phyloP scores from a whole-genome alignment of 2,797 vertebrate species.

The Harpagifer antarcticus region DNA sequence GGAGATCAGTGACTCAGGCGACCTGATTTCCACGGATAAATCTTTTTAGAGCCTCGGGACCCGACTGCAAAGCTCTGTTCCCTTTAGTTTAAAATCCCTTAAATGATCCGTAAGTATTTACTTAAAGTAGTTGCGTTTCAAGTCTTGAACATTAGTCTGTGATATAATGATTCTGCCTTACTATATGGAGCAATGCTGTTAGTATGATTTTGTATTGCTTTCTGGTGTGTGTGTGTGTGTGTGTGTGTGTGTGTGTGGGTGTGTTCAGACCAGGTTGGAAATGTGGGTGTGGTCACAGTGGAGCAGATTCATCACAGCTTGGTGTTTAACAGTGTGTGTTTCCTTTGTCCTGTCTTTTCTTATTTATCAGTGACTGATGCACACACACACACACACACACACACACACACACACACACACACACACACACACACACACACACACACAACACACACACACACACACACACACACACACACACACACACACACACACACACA shows the following conservation, averaged over 20 bases:
- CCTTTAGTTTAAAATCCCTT: no score
- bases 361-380: slow-evolving; percentile 45
- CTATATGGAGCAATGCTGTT: background rate
- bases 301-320: slow-evolving; percentile 76
- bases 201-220: slow-evolving; percentile 10
- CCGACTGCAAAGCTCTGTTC: no score
- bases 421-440: background rate
- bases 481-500: no score
- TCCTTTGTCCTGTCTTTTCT: slow-evolving; percentile 72
- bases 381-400: slow-evolving; percentile 35
- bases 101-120: no score
- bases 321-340: slow-evolving; percentile 62
- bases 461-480: no score
- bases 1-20: no score
- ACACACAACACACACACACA: no score
- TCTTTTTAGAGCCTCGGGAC: no score
- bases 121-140: no score
- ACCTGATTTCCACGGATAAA: no score
- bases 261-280: slow-evolving; percentile 72
- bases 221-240: slow-evolving; percentile 16
- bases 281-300: slow-evolving; percentile 53
- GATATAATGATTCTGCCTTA: background rate
- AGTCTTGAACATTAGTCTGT: no score
- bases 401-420: slow-evolving; percentile 15
- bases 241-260: slow-evolving; percentile 18